These are phyloP conservation scores for Drosophila ambigua DNA, from an alignment of 1,140 invertebrate genomes.

Conservation along the genomic window DNA sequence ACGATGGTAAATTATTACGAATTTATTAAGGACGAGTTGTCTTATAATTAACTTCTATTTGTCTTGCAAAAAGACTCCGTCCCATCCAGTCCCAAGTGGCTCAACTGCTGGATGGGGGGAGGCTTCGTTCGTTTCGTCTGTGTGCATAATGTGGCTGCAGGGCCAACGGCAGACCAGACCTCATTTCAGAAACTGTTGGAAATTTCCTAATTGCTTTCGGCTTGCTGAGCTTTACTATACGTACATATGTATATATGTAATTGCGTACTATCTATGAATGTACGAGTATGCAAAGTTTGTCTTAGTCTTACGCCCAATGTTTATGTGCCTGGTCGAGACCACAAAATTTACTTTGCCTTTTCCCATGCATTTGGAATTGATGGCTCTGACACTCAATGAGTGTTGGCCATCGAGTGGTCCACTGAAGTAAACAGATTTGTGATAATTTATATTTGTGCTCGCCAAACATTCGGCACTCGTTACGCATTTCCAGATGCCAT, in stretches of 20 bases:
- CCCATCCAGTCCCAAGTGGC: constrained; percentile 1
- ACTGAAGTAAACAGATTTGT: constrained; percentile 37
- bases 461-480: constrained; percentile 4
- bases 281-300: neutral
- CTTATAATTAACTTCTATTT: constrained; percentile 68
- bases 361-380: constrained; percentile 12
- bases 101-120: constrained; percentile 25
- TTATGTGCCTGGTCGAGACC: neutral
- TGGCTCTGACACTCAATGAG: constrained; percentile 22
- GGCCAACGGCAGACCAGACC: constrained; percentile 41
- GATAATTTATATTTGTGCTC: constrained; percentile 39
- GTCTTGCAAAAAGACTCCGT: constrained; percentile 41
- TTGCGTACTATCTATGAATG: neutral
- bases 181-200: constrained; percentile 58
- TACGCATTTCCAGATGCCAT: neutral
- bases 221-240: constrained; percentile 34
- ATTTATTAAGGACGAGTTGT: constrained; percentile 55
- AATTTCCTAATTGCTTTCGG: constrained; percentile 75
- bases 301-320: neutral
- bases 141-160: constrained; percentile 33
- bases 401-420: constrained; percentile 19
- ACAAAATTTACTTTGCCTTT: constrained; percentile 24
- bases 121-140: constrained; percentile 22
- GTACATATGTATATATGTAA: neutral
- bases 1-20: constrained; percentile 53